phyloP scores from a whole-genome alignment of 2,888 invertebrate species.

The Ariolimax columbianus region DNA sequence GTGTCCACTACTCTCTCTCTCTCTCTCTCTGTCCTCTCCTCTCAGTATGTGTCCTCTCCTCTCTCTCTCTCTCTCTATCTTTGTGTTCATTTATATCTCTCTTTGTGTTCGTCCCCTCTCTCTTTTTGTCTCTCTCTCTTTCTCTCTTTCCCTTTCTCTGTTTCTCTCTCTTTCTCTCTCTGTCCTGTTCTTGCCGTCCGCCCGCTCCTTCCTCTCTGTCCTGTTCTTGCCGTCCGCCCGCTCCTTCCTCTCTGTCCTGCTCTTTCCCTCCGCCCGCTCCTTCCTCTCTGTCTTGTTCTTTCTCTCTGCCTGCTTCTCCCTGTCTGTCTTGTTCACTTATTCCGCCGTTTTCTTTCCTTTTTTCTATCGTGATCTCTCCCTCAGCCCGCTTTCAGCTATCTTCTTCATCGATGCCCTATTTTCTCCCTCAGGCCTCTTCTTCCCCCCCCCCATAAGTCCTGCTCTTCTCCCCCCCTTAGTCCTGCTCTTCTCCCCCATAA shows the following conservation, averaged over 20 bases:
- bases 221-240: background rate
- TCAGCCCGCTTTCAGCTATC: background rate
- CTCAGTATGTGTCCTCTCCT: background rate
- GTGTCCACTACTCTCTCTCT: background rate
- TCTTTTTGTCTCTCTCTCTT: no score
- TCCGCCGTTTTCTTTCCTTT: background rate
- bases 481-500: no score
- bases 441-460: no score
- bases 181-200: background rate
- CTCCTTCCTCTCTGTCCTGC: slow-evolving; percentile 1
- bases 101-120: no score
- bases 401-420: no score
- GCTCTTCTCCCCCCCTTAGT: no score
- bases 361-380: background rate
- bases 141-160: no score
- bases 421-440: no score
- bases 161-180: background rate
- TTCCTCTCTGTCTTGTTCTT: slow-evolving; percentile 15
- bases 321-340: background rate
- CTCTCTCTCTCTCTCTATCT: background rate
- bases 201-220: background rate
- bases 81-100: no score
- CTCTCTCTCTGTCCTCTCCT: no score
- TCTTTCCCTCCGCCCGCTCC: background rate
- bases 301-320: slow-evolving; percentile 11